Evolutionary conservation across 2,888 invertebrate genomes (phyloP).

Genomic region (Sclerodermus sp.): DNA sequence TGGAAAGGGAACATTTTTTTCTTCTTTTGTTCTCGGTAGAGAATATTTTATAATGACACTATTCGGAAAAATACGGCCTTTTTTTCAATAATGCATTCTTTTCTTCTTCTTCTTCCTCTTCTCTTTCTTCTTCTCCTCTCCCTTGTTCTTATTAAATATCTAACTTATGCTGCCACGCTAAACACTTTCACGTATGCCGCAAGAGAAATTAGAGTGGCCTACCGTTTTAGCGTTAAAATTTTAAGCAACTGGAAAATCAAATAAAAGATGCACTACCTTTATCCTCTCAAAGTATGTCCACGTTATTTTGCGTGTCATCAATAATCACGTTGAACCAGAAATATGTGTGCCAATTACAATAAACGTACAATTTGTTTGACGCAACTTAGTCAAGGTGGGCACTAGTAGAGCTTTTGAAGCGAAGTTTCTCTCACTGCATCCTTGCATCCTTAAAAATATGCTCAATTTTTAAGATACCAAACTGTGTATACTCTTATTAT

Average conservation of each 20-base stretch:
- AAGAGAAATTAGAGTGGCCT: constrained; percentile 3
- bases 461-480: constrained; percentile 26
- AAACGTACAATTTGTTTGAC: too few relatives aligned
- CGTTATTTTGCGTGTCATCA: too few relatives aligned
- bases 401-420: too few relatives aligned
- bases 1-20: too few relatives aligned
- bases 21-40: too few relatives aligned
- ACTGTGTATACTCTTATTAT: constrained; percentile 2
- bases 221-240: not conserved
- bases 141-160: not conserved
- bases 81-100: not conserved
- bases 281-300: too few relatives aligned
- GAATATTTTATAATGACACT: too few relatives aligned
- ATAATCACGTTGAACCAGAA: too few relatives aligned
- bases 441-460: constrained; percentile 11
- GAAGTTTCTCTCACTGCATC: too few relatives aligned
- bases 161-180: constrained; percentile 7
- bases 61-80: too few relatives aligned
- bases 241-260: not conserved
- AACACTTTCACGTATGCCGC: not conserved
- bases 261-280: not conserved
- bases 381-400: too few relatives aligned
- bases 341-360: constrained; percentile 1
- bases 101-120: not conserved
- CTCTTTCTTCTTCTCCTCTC: not conserved